Evolutionary conservation across 2,888 invertebrate species (phyloP).

Genomic region (Polylopha cassiicola): DNA sequence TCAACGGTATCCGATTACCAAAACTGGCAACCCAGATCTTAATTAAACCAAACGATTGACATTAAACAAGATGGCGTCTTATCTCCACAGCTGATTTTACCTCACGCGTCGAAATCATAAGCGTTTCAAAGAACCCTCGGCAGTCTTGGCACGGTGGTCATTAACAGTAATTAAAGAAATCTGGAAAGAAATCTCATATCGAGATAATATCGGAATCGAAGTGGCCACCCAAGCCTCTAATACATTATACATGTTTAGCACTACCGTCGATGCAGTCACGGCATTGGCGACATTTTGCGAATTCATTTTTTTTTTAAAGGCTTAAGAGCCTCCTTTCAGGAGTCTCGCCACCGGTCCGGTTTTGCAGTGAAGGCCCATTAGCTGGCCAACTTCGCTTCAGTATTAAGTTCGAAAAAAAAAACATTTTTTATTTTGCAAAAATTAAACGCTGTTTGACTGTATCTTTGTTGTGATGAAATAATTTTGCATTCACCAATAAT

Average conservation of each 20-base stretch:
- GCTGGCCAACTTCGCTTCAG: too few relatives aligned
- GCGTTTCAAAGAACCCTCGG: conserved; percentile 25
- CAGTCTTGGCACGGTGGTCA: conserved; percentile 12
- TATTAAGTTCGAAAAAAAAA: too few relatives aligned
- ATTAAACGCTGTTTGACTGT: too few relatives aligned
- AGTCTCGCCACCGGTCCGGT: too few relatives aligned
- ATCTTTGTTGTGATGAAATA: too few relatives aligned
- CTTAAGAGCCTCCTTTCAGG: too few relatives aligned
- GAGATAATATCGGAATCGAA: conserved; percentile 26
- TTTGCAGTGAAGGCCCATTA: too few relatives aligned
- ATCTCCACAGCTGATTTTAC: conserved; percentile 16
- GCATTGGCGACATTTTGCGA: too few relatives aligned
- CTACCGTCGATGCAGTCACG: too few relatives aligned
- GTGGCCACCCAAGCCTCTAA: conserved; percentile 24
- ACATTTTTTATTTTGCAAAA: too few relatives aligned
- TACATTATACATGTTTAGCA: conserved; percentile 26
- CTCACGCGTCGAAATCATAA: conserved; percentile 28
- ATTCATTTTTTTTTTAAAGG: too few relatives aligned
- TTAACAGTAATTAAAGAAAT: conserved; percentile 29
- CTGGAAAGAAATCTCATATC: conserved; percentile 26
- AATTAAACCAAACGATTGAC: conserved; percentile 23
- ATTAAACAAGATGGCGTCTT: conserved; percentile 18
- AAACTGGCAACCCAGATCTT: conserved; percentile 17
- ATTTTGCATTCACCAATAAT: too few relatives aligned
- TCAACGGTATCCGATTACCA: conserved; percentile 17